Percentiles rank a stretch among this genome's conserved stretches.
phyloP scores from a whole-genome alignment of 2,113 vertebrate genomes.

The Cebidichthys violaceus region DNA sequence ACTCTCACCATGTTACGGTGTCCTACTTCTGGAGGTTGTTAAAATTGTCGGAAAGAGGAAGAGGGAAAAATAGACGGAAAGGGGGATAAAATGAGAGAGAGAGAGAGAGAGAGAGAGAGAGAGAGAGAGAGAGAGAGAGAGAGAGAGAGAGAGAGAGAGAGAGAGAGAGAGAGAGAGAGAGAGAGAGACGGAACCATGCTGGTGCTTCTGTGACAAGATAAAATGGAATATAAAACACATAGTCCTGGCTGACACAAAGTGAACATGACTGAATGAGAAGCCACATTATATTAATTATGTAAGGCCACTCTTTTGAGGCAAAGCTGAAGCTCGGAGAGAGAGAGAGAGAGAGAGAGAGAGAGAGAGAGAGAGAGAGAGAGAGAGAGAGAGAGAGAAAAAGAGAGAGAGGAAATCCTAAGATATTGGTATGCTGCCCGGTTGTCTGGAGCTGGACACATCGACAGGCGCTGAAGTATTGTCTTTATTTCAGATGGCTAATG shows the following conservation, averaged over 20 bases:
- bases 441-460: constrained; percentile 57
- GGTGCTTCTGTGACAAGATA: constrained; percentile 70
- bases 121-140: too few relatives aligned
- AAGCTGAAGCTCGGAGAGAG: constrained; percentile 62
- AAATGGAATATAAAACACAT: constrained; percentile 83
- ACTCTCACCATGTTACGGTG: constrained; percentile 37
- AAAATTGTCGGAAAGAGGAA: constrained; percentile 39
- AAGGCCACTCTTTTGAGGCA: constrained; percentile 76
- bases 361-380: background rate
- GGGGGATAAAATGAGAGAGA: constrained; percentile 37
- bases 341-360: constrained; percentile 19
- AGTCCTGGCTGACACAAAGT: constrained; percentile 76
- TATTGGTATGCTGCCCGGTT: constrained; percentile 66
- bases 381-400: too few relatives aligned
- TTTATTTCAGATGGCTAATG: constrained; percentile 55
- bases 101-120: too few relatives aligned
- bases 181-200: constrained; percentile 52
- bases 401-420: constrained; percentile 61
- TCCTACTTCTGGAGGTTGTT: constrained; percentile 71
- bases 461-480: constrained; percentile 56
- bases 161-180: too few relatives aligned
- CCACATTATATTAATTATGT: constrained; percentile 85
- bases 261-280: constrained; percentile 81
- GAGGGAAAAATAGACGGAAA: constrained; percentile 1
- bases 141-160: too few relatives aligned